Evolutionary conservation across 2,888 invertebrate species (phyloP), one percentile per base, ranked within the genome.

Genomic region (Tenthredo distinguenda): DNA sequence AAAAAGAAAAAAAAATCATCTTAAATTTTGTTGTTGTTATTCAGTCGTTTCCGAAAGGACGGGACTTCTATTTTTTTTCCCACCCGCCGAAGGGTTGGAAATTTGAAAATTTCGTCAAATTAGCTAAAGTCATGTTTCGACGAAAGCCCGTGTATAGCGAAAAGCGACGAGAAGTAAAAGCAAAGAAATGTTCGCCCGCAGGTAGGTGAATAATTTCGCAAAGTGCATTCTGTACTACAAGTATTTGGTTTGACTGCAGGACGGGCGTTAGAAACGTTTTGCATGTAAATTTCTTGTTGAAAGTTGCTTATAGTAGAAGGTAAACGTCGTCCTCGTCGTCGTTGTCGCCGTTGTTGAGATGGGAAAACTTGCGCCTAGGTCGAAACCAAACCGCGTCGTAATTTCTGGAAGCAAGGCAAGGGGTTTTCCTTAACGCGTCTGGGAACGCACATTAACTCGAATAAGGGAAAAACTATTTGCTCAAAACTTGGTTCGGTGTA

Each of bases 231-330:
- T 37, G 71, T 15, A 71, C 34, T n/a, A 71, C 40, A 26, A 26
- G 18, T n/a, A 34, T 34, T 37, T 37, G 37, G 26, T 71, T 10
- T 71, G 47, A 5, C 21, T 47, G 40, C 34, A 37, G 43, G 37
- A 81, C 62, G 1, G 26, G 58, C 81, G 77, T 85, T 86, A 72
- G 62, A 74, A 86, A 86, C 86, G 87, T 87, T 90, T 89, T 90
- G 87, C 89, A 89, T 89, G 86, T 86, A 89, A 89, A 90, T 90
- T 89, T 87, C 87, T 87, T 87, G 84, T 85, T 87, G 87, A 62
- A 62, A 62, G 62, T 62, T 26, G 26, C 62, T n/a, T n/a, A n/a
- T n/a, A 55, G n/a, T 6, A 55, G n/a, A 55, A n/a, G n/a, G n/a
- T 2, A 7, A 2, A 55, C 55, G n/a, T 83, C 86, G 72, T 47